Percentiles rank a stretch among this genome's conserved stretches.
phyloP scores from a whole-genome alignment of 1,140 invertebrate genomes.

The Neodiprion pinetum region DNA sequence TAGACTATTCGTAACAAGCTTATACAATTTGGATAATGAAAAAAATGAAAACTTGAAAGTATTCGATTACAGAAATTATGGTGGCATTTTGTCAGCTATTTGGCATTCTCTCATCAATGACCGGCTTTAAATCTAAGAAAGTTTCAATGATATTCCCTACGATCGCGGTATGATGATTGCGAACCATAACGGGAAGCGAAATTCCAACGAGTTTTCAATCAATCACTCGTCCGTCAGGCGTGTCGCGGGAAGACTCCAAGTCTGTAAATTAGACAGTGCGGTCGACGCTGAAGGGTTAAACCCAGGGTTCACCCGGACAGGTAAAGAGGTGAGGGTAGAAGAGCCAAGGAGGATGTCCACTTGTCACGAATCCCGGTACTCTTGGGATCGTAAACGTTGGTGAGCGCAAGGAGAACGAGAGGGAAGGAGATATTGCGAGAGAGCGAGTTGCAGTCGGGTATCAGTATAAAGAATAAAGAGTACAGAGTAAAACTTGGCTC shows the following conservation, averaged over 20 bases:
- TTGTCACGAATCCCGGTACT: not conserved
- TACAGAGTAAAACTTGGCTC: constrained; percentile 33
- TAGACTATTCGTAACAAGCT: too few relatives aligned
- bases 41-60: too few relatives aligned
- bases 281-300: not conserved
- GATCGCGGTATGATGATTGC: not conserved
- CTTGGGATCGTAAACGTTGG: constrained; percentile 1
- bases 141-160: too few relatives aligned
- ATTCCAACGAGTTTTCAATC: not conserved
- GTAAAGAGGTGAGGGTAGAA: not conserved
- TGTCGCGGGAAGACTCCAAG: not conserved
- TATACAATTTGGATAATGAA: too few relatives aligned
- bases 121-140: too few relatives aligned
- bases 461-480: constrained; percentile 6
- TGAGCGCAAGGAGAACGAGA: not conserved
- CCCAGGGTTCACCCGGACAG: not conserved
- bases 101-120: too few relatives aligned
- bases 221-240: not conserved
- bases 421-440: not conserved
- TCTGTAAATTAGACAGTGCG: not conserved
- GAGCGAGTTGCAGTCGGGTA: not conserved
- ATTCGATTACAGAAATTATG: too few relatives aligned
- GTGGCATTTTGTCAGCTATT: too few relatives aligned
- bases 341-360: not conserved
- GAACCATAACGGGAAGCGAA: not conserved